Conservation (phyloP, 2,888 invertebrate genomes). For the Philhelius pedissequus region DNA sequence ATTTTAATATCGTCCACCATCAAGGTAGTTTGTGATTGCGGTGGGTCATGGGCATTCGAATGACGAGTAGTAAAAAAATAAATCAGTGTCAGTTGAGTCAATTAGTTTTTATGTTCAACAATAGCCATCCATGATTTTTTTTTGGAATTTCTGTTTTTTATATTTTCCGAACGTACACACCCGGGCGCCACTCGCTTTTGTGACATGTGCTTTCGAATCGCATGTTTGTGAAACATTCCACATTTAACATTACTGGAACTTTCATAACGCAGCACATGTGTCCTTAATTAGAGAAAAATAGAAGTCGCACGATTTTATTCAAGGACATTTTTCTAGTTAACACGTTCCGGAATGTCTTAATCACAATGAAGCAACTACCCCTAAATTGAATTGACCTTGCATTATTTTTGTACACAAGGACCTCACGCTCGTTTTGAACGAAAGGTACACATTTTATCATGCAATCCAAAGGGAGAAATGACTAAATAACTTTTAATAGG, state of each 20-base stretch:
- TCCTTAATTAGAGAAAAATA: conserved; percentile 11
- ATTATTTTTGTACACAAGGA: not conserved
- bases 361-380: not conserved
- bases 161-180: not conserved
- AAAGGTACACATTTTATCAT: not conserved
- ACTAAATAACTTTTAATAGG: not conserved
- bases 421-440: not conserved
- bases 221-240: conserved; percentile 23
- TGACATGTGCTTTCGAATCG: not conserved
- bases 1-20: not conserved
- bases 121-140: not conserved
- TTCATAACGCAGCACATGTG: not conserved
- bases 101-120: not conserved
- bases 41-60: not conserved
- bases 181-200: not conserved
- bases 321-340: not conserved
- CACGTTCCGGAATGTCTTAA: not conserved
- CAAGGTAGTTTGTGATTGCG: too few relatives aligned
- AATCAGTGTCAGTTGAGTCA: not conserved
- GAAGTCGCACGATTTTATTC: not conserved
- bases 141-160: too few relatives aligned
- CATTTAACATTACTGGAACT: conserved; percentile 16
- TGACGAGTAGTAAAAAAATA: not conserved
- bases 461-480: not conserved
- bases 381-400: conserved; percentile 15